A percentile compares a stretch with the other conserved stretches of the same genome.
These are phyloP conservation scores for Catamblyrhynchus diadema DNA, from an alignment of 2,797 vertebrate species.

Conservation along the genomic window DNA sequence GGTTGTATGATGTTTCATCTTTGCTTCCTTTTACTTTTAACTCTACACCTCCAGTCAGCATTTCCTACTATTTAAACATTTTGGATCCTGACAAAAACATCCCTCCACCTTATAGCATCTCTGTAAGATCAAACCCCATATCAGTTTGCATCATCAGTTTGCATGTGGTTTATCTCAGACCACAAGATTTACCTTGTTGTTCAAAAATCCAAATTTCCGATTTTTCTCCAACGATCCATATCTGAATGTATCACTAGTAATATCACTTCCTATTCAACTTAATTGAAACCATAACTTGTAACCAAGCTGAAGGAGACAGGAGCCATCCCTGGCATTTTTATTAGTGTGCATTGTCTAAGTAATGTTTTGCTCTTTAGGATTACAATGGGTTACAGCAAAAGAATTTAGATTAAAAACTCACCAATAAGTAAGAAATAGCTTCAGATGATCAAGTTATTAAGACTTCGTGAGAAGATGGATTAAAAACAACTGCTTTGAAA, in stretches of 20 bases:
- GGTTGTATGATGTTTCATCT: neutral
- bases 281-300: neutral
- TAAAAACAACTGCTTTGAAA: neutral
- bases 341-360: neutral
- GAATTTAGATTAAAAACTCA: neutral
- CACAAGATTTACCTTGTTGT: neutral
- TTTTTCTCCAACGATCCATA: neutral
- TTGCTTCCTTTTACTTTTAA: neutral
- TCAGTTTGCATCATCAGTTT: neutral
- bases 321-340: neutral
- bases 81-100: neutral
- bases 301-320: neutral
- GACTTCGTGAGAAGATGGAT: neutral
- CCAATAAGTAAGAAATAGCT: neutral
- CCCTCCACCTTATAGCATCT: neutral
- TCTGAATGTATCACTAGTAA: neutral
- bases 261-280: neutral
- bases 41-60: neutral
- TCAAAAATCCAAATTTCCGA: neutral
- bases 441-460: neutral
- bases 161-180: neutral
- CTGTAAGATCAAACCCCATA: neutral
- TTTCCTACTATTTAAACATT: neutral
- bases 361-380: neutral
- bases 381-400: neutral